Base-by-base conservation (phyloP, 2,888 invertebrate species). In the Nesidiocoris tenuis region DNA sequence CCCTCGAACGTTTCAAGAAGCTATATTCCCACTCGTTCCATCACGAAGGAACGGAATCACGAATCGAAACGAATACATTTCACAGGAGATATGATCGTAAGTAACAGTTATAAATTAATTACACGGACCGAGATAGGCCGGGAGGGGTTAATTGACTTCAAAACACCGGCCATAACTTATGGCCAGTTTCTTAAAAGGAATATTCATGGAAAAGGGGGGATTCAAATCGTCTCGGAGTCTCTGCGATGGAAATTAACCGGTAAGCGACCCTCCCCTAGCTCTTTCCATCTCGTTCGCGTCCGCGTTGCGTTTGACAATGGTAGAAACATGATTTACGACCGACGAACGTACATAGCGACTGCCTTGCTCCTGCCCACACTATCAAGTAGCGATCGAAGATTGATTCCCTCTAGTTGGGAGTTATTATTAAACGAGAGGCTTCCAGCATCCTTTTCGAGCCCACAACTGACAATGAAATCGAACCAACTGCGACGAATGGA, bases 121-220 rank as follows among this genome's bases (percentile, higher is more conserved):
- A 70, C 70, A 59, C 25, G n/a, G 12, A 39, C 5, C 39, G 3
- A 39, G 5, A 7, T 12, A 12, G 39, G 39, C 3, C 39, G 39
- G 12, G 39, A 39, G 39, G 25, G 25, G 24, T 55, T 75, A 75
- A 75, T 75, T 61, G 75, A 75, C 68, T 75, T 75, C 68, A 68
- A 68, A 75, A 75, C 61, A 68, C 67, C 61, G 21, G 68, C 56
- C 61, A 75, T 75, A 68, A 75, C 61, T 75, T 68, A 75, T 75
- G 22, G 18, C 75, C 54, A 22, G 61, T 68, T 54, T 67, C 65
- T 61, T 68, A 75, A n/a, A n/a, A 61, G 75, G 75, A 75, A 75
- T 75, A 75, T 75, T 75, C 75, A 75, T 75, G 64, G 65, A 57
- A 61, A 59, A 19, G 25, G n/a, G n/a, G n/a, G n/a, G 57, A 57